Conservation (phyloP, 2,113 vertebrate genomes). For the Dasyornis broadbenti region DNA sequence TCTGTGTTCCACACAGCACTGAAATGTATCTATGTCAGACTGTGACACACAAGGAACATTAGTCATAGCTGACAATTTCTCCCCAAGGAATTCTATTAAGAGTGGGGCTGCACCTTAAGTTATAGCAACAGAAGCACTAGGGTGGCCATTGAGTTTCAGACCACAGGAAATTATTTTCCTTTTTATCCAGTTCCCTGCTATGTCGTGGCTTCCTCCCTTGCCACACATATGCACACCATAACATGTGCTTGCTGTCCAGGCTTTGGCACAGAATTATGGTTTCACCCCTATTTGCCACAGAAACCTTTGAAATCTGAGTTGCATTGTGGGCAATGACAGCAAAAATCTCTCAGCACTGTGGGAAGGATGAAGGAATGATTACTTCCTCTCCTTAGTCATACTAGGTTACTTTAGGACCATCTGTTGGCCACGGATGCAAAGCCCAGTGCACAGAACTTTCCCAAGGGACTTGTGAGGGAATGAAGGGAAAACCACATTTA, state of each 20-base stretch:
- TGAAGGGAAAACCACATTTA: not conserved
- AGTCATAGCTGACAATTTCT: conserved; percentile 1
- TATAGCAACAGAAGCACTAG: not conserved
- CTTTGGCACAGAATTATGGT: not conserved
- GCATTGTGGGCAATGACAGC: not conserved
- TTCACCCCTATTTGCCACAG: not conserved
- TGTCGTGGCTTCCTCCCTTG: not conserved
- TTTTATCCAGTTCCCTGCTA: not conserved
- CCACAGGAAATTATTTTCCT: not conserved
- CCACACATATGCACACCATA: not conserved
- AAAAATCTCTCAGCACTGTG: not conserved
- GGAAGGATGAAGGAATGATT: not conserved
- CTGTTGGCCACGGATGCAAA: not conserved
- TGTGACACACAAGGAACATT: not conserved
- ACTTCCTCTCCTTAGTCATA: not conserved
- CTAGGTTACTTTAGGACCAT: conserved; percentile 5
- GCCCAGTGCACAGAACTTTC: not conserved
- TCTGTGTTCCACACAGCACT: not conserved
- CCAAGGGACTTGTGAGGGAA: not conserved
- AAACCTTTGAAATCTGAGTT: not conserved
- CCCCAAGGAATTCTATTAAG: not conserved
- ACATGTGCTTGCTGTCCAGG: not conserved
- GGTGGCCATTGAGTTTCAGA: not conserved
- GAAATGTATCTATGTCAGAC: not conserved
- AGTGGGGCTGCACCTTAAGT: not conserved